Conservation (phyloP, 2,888 invertebrate species). For the Tenthredo livida region DNA sequence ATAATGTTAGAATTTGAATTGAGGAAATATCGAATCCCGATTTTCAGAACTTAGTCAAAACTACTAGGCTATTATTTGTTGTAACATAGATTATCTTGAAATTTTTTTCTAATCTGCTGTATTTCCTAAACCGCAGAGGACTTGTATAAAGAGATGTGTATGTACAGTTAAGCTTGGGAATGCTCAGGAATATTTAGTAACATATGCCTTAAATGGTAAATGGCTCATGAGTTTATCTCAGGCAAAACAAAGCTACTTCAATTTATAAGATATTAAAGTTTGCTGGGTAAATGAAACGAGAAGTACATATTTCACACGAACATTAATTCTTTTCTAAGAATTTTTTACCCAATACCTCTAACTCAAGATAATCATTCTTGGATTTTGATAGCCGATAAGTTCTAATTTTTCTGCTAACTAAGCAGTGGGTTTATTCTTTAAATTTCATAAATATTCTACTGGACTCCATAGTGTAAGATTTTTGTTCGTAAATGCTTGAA, state of each 20-base stretch:
- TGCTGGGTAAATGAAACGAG: not conserved
- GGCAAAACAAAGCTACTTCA: slow-evolving; percentile 22
- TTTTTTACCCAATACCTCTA: not conserved
- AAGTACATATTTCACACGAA: not conserved
- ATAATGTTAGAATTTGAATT: slow-evolving; percentile 8
- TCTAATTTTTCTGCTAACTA: not conserved
- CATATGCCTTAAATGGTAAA: slow-evolving; percentile 13
- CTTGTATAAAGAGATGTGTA: not conserved
- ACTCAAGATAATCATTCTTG: not conserved
- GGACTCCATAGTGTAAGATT: not conserved
- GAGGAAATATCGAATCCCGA: not conserved
- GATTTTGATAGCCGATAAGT: not conserved
- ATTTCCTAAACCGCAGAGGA: not conserved
- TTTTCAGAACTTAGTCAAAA: not conserved
- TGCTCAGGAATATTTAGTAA: slow-evolving; percentile 35
- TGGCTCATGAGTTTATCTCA: slow-evolving; percentile 21
- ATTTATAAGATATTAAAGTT: not conserved
- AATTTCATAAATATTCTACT: not conserved
- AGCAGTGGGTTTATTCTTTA: not conserved
- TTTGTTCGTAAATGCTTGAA: not conserved
- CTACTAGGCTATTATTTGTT: not conserved
- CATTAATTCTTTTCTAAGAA: slow-evolving; percentile 8
- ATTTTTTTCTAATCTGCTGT: not conserved
- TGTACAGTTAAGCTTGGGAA: slow-evolving; percentile 27
- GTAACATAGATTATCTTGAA: not conserved